Base-by-base conservation (phyloP, 1,140 invertebrate species). In the Pogonomyrmex barbatus region DNA sequence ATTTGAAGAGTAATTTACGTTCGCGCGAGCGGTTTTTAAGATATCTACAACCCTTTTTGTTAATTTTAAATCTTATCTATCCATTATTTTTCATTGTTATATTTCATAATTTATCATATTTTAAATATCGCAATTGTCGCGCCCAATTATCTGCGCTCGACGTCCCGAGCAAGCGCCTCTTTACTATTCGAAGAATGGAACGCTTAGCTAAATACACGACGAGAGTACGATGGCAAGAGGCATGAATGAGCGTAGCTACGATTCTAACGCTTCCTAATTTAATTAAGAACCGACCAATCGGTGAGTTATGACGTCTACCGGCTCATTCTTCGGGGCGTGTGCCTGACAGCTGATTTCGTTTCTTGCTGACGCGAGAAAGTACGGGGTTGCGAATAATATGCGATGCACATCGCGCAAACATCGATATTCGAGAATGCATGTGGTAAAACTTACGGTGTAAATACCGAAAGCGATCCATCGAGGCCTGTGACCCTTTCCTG, bases 401-500 rank as follows among this genome's bases (percentile, higher is more conserved):
- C 42, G 45, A 30, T 62, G 50, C 71, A 30, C 4, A 9, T 4
- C 52, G 24, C 9, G 39, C 52, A 75, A 12, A 47, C 45, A 10
- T 47, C 68, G 81, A 83, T 50, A 65, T 50, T 14, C 45, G 60
- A 4, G n/a, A 50, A 52, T 77, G 4, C 24, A 14, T 54, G 45
- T 71, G 42, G 39, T 9, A 24, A 70, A 78, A 92, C 93, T 95
- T 90, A 95, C 97, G 39, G 96, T 96, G 56, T 97, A 96, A 70
- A 97, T 96, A 30, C 97, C 97, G 89, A 96, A 91, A 0, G 97
- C 96, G 84, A 97, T 97, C 96, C 97, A 97, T 91, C 97, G 93
- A 12, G 97, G 97, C 85, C 97, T 94, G 93, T 97, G 97, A 42
- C 96, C 96, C 91, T 95, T 95, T 60, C 96, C 96, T 47, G 96